These are phyloP conservation scores for Pollenia amentaria DNA, from an alignment of 2,888 invertebrate genomes.

Conservation along the genomic window DNA sequence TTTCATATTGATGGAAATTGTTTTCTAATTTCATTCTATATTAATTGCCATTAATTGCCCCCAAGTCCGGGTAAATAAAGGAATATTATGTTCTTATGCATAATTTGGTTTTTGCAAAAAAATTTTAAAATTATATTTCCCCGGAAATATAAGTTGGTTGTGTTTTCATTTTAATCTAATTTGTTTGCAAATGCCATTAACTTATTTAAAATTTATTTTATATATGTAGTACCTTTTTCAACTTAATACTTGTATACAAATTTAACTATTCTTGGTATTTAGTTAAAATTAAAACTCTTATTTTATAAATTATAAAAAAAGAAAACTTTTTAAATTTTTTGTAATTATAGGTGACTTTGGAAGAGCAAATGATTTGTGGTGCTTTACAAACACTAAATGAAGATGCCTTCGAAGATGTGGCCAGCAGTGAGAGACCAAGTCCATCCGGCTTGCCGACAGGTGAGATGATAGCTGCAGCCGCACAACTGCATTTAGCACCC, in stretches of 20 bases:
- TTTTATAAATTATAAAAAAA: not conserved
- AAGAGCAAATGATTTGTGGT: conserved; percentile 97
- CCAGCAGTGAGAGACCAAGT: conserved; percentile 88
- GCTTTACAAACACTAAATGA: conserved; percentile 96
- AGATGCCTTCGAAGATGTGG: conserved; percentile 96
- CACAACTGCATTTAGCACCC: conserved; percentile 85
- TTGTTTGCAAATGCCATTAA: conserved; percentile 28
- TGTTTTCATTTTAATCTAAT: not conserved
- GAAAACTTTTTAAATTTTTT: not conserved
- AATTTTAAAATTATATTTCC: too few species aligned
- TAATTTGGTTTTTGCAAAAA: too few species aligned
- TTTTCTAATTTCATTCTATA: too few species aligned
- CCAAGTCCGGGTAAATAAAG: too few species aligned
- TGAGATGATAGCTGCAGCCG: conserved; percentile 84
- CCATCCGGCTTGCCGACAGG: conserved; percentile 86
- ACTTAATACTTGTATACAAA: conserved; percentile 26
- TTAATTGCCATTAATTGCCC: too few species aligned
- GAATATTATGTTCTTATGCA: too few species aligned
- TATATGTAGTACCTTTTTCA: conserved; percentile 18
- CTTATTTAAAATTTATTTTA: conserved; percentile 6
- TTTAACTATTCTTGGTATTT: conserved; percentile 55
- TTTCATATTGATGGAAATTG: too few species aligned
- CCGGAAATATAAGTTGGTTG: not conserved
- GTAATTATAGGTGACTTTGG: conserved; percentile 91
- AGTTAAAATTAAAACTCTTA: conserved; percentile 6